A percentile compares a stretch with the other conserved stretches of the same genome.
These are phyloP conservation scores for Albula goreensis DNA, from an alignment of 2,113 vertebrate genomes.

Conservation along the genomic window DNA sequence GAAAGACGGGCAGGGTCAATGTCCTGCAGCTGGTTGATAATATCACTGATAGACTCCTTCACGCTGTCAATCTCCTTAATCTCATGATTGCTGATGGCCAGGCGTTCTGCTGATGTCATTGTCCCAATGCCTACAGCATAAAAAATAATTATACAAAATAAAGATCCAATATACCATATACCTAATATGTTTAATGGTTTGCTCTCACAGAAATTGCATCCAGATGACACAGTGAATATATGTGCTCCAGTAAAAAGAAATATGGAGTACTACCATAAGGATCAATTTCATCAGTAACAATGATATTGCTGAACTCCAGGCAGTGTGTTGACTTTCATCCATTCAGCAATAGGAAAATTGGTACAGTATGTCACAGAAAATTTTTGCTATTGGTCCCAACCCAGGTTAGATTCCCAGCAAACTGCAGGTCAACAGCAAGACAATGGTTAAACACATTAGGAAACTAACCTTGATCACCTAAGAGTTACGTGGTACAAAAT, in stretches of 20 bases:
- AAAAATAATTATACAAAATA: neutral
- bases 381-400: neutral
- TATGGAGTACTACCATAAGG: neutral
- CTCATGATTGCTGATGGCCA: constrained; percentile 56
- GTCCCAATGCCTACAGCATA: constrained; percentile 48
- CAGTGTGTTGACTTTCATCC: neutral
- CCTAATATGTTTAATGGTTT: neutral
- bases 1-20: constrained; percentile 73
- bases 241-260: neutral
- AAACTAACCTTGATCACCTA: neutral
- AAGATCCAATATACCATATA: neutral
- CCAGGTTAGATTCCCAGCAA: neutral
- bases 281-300: neutral
- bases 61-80: constrained; percentile 70
- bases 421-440: neutral
- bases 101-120: constrained; percentile 66
- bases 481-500: neutral
- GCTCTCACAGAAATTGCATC: neutral
- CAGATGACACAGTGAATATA: neutral
- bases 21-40: constrained; percentile 75
- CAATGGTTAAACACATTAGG: neutral
- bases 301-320: neutral
- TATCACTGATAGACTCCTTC: constrained; percentile 74
- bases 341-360: neutral
- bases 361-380: neutral